Percentiles rank a stretch among this genome's conserved stretches.
These are phyloP conservation scores for Volucella bombylans DNA, from an alignment of 2,888 invertebrate species.

Conservation along the genomic window DNA sequence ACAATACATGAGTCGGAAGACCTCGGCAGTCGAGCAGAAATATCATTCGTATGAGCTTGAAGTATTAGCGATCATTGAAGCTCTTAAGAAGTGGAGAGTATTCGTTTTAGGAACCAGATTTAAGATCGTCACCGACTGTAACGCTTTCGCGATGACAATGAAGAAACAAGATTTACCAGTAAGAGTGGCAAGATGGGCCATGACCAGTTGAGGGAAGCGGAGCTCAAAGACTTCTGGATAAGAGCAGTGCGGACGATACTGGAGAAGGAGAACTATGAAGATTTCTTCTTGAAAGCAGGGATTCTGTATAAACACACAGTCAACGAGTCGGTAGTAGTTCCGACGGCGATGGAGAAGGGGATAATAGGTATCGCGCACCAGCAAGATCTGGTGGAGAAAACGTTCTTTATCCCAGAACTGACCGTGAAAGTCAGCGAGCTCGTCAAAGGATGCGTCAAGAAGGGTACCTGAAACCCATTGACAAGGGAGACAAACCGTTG, in stretches of 20 bases:
- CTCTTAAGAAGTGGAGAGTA: constrained; percentile 67
- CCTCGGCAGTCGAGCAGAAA: constrained; percentile 71
- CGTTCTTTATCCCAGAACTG: constrained; percentile 62
- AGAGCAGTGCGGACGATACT: constrained; percentile 57
- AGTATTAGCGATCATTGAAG: constrained; percentile 45
- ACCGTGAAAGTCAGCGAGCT: not conserved
- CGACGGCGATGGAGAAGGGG: constrained; percentile 76
- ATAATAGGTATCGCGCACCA: constrained; percentile 78
- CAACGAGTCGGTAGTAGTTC: constrained; percentile 76
- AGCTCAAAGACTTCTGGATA: constrained; percentile 45
- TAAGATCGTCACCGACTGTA: constrained; percentile 77
- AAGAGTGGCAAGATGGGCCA: constrained; percentile 41
- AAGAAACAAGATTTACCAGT: constrained; percentile 73
- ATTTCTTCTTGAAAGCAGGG: constrained; percentile 45
- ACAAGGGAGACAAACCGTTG: constrained; percentile 78
- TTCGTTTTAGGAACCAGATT: constrained; percentile 76
- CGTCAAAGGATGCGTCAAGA: constrained; percentile 67
- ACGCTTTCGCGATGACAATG: constrained; percentile 77
- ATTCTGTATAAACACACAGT: constrained; percentile 45
- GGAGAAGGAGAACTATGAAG: constrained; percentile 49
- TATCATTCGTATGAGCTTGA: constrained; percentile 77
- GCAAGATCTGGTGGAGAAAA: constrained; percentile 74
- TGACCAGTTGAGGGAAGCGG: constrained; percentile 31
- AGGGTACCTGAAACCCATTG: constrained; percentile 76
- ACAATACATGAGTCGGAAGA: constrained; percentile 46